Base-by-base conservation (phyloP, 1,140 invertebrate species). In the Coptotermes formosanus region DNA sequence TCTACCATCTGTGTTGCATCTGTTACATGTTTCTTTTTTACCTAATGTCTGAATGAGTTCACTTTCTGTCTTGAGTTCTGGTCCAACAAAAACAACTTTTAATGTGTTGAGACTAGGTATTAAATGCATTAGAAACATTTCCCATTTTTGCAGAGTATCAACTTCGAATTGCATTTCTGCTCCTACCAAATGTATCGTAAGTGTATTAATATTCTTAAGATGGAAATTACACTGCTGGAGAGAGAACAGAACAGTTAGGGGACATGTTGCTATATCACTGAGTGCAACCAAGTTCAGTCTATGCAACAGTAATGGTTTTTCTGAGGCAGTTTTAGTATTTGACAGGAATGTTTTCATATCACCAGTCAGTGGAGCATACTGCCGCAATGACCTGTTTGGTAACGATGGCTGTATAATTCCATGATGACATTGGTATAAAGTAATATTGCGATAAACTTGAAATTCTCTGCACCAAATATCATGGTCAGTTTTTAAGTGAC, bases 141-240 rank as follows among this genome's bases (percentile, higher is more conserved):
- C 95, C 95, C 95, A 96, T 83, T 94, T 94, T 48, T 92, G 91
- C 3, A 95, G 88, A 82, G 92, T 91, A 85, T 94, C 92, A 4
- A 94, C 94, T 89, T 96, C 95, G 87, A 95, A 95, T 69, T 95
- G 94, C 32, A 95, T 91, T 88, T 96, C 95, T 0, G 95, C 94
- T 0, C 95, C 94, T 38, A 95, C 91, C 21, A 94, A 88, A 87
- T 95, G 94, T 55, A 95, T 89, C 0, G 90, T 91, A 12, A 94
- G 89, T 8, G 88, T 87, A 38, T n/a, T 83, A 30, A n/a, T 44
- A 82, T 81, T 21, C 48, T 64, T 83, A 14, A 55, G 52, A 30
- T 21, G 44, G n/a, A 59, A 38, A 19, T n/a, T 64, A 64, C 69
- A 44, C 25, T 90, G 90, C 87, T 95, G 94, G 59, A 93, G 89